Conservation (phyloP, 2,888 invertebrate species). For the Hirtodrosophila duncani region DNA sequence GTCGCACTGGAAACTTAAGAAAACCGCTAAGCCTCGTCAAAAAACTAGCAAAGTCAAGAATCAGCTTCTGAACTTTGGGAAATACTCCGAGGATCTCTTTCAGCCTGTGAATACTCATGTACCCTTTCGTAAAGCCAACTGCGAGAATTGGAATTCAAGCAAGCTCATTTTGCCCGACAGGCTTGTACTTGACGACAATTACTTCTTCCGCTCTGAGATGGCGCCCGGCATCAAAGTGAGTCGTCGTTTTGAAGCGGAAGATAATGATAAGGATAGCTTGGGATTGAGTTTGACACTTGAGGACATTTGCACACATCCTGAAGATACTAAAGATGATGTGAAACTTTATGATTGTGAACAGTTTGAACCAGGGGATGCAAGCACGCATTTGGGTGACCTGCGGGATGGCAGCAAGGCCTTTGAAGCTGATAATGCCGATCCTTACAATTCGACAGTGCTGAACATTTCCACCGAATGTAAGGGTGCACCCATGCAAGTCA, state of each 20-base stretch:
- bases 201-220: constrained; percentile 65
- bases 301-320: constrained; percentile 22
- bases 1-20: constrained; percentile 88
- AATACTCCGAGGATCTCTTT: constrained; percentile 69
- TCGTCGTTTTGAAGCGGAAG: constrained; percentile 32
- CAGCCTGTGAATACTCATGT: constrained; percentile 61
- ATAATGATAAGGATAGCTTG: constrained; percentile 80
- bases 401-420: not conserved
- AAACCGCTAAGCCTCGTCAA: no score
- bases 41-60: constrained; percentile 54
- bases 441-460: constrained; percentile 56
- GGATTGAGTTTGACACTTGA: constrained; percentile 67
- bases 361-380: constrained; percentile 21
- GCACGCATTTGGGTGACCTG: constrained; percentile 17
- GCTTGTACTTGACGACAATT: constrained; percentile 63
- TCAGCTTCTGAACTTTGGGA: constrained; percentile 67
- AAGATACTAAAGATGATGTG: constrained; percentile 34
- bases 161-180: constrained; percentile 76
- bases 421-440: constrained; percentile 15
- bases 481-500: constrained; percentile 82
- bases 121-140: constrained; percentile 71
- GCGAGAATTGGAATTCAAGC: constrained; percentile 77
- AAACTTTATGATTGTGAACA: constrained; percentile 58
- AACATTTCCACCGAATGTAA: constrained; percentile 81
- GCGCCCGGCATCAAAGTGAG: constrained; percentile 69